These are phyloP conservation scores for Holothuria glaberrima DNA, from an alignment of 35 echinoderm and acorn worm species.

Conservation along the genomic window DNA sequence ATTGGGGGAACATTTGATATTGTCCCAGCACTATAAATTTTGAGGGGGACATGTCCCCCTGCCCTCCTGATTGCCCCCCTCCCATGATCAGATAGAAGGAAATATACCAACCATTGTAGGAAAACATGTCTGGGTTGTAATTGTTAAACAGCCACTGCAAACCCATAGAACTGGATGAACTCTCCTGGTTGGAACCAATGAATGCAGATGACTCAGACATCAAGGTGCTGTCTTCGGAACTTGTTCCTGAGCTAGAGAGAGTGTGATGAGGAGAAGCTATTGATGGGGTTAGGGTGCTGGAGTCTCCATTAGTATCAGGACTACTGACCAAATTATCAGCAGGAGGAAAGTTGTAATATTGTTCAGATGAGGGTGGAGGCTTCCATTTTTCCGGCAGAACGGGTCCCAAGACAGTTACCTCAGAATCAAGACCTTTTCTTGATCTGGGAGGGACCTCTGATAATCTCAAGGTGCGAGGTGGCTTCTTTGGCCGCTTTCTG, in stretches of 20 bases:
- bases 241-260: slow-evolving; percentile 68
- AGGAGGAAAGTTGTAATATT: slow-evolving; percentile 27
- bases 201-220: slow-evolving; percentile 87
- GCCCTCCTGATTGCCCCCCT: no score
- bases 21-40: no score
- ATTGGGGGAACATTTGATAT: no score
- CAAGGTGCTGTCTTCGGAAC: slow-evolving; percentile 84
- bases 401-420: neutral
- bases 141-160: slow-evolving; percentile 84
- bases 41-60: no score
- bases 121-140: slow-evolving; percentile 62
- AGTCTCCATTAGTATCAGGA: slow-evolving; percentile 76
- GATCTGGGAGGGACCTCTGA: neutral
- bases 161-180: slow-evolving; percentile 87
- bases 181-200: slow-evolving; percentile 71
- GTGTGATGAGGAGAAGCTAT: slow-evolving; percentile 57
- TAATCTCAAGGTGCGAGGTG: slow-evolving; percentile 14
- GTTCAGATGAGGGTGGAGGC: neutral
- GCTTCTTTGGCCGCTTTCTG: slow-evolving; percentile 39
- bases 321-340: slow-evolving; percentile 56
- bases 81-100: no score
- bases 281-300: slow-evolving; percentile 78
- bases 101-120: slow-evolving; percentile 38
- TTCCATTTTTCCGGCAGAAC: slow-evolving; percentile 35
- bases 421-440: neutral